Conservation (phyloP, 2,113 vertebrate genomes). For the Odocoileus virginianus region DNA sequence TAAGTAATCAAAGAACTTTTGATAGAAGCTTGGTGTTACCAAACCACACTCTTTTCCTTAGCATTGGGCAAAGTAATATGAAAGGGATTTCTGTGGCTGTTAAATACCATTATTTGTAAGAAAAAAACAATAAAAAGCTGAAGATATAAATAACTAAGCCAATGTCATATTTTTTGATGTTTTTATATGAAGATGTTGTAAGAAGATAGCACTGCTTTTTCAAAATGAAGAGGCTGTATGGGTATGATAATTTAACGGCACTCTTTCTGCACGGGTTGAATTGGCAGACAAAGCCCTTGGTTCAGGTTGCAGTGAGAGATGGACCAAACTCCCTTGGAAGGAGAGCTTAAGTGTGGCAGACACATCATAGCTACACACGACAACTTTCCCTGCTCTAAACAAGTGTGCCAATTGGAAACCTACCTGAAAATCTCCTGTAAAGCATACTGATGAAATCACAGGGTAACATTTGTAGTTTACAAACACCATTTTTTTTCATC, state of each 20-base stretch:
- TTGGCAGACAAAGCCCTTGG: neutral
- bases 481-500: neutral
- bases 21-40: neutral
- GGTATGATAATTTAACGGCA: rapidly evolving
- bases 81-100: neutral
- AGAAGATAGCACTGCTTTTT: neutral
- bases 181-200: neutral
- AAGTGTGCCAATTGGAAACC: neutral
- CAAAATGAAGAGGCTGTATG: neutral
- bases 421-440: neutral
- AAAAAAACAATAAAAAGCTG: neutral
- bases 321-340: neutral
- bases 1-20: neutral
- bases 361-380: neutral
- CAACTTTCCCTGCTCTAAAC: neutral
- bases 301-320: neutral
- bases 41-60: neutral
- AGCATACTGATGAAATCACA: neutral
- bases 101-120: neutral
- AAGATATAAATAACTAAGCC: neutral
- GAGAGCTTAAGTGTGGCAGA: neutral
- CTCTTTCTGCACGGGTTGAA: neutral
- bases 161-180: neutral
- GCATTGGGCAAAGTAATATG: neutral
- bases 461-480: neutral